Percentiles rank a stretch among this genome's conserved stretches.
Conservation (phyloP, 2,888 invertebrate genomes). For the Pseudococcus longispinus region DNA sequence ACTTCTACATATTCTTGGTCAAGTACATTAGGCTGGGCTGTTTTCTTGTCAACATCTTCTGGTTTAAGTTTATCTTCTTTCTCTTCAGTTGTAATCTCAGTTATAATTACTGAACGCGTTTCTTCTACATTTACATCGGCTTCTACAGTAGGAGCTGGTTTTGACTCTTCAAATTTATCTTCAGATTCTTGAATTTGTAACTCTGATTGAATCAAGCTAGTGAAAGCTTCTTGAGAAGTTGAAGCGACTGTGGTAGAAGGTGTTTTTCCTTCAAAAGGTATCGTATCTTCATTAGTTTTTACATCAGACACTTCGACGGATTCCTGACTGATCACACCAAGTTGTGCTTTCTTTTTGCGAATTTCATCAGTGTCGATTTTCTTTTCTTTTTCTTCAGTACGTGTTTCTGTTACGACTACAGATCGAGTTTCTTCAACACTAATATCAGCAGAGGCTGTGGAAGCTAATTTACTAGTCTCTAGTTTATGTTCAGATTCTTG, state of each 20-base stretch:
- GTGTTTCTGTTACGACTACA: neutral
- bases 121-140: slow-evolving; percentile 47
- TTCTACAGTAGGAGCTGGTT: neutral
- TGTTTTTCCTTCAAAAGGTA: neutral
- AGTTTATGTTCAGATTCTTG: neutral
- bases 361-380: neutral
- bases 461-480: slow-evolving; percentile 21
- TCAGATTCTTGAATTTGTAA: neutral
- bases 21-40: slow-evolving; percentile 64
- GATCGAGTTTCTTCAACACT: slow-evolving; percentile 29
- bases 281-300: slow-evolving; percentile 16
- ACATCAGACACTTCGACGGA: slow-evolving; percentile 29
- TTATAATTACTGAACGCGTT: slow-evolving; percentile 61
- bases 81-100: slow-evolving; percentile 61
- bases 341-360: slow-evolving; percentile 10
- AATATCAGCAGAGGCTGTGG: neutral
- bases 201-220: neutral
- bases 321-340: slow-evolving; percentile 2
- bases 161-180: neutral
- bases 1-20: slow-evolving; percentile 64
- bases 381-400: neutral
- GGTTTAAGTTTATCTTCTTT: slow-evolving; percentile 61
- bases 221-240: neutral
- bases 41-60: slow-evolving; percentile 62
- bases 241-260: neutral